phyloP scores from a whole-genome alignment of 1,140 invertebrate species.

The Drosophila bocqueti region DNA sequence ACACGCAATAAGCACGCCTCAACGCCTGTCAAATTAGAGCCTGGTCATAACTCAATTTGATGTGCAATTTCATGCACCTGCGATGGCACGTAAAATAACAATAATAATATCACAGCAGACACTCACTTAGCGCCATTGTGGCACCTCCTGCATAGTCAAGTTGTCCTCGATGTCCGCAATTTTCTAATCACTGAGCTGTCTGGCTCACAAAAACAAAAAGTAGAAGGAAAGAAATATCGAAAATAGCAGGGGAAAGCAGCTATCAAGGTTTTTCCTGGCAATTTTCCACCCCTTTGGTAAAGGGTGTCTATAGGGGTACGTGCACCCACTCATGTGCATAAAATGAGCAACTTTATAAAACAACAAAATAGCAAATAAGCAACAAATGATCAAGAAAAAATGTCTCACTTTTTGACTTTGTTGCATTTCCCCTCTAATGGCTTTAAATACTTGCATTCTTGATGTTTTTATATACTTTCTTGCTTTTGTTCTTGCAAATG shows the following conservation, averaged over 20 bases:
- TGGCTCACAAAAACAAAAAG: conserved; percentile 31
- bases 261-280: conserved; percentile 18
- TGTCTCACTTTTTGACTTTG: conserved; percentile 9
- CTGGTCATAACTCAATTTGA: conserved; percentile 77
- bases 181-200: conserved; percentile 70
- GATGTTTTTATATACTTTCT: neutral
- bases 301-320: conserved; percentile 43
- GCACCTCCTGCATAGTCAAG: conserved; percentile 59
- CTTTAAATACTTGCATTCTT: neutral
- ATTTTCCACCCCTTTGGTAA: conserved; percentile 23
- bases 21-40: conserved; percentile 46
- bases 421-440: neutral
- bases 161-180: conserved; percentile 41
- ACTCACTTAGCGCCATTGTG: conserved; percentile 57
- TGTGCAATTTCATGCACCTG: conserved; percentile 81
- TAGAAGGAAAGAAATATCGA: conserved; percentile 24
- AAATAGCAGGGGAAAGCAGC: conserved; percentile 32
- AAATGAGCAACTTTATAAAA: conserved; percentile 68
- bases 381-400: conserved; percentile 32
- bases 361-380: conserved; percentile 46
- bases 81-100: conserved; percentile 62
- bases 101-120: conserved; percentile 16
- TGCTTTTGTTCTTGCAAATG: neutral
- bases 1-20: conserved; percentile 53
- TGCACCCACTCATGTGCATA: conserved; percentile 66